Evolutionary conservation across 2,113 vertebrate species (phyloP).

Genomic region (Phainopepla nitens): DNA sequence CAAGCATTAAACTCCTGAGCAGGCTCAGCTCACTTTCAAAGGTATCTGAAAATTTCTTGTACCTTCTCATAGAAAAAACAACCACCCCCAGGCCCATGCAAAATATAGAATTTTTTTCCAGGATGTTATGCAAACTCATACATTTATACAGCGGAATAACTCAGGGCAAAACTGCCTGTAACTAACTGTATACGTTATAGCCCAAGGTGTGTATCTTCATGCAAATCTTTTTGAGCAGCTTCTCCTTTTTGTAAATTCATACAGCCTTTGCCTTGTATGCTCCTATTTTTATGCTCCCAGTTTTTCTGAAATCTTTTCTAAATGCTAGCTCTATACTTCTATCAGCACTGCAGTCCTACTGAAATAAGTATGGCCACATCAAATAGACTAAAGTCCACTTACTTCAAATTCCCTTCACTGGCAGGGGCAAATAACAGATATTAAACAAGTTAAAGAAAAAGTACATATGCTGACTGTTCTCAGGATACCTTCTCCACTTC

Average conservation of each 20-base stretch:
- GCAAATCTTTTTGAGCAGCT: neutral
- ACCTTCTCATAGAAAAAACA: neutral
- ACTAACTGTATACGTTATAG: neutral
- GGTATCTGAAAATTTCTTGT: neutral
- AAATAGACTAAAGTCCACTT: neutral
- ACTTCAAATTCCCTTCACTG: neutral
- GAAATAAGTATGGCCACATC: neutral
- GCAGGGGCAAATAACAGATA: neutral
- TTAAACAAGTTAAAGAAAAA: neutral
- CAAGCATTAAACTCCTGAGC: neutral
- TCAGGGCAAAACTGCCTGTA: neutral
- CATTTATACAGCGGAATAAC: neutral
- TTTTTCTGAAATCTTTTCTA: neutral
- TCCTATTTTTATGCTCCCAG: neutral
- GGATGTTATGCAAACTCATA: neutral
- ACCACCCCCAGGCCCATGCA: neutral
- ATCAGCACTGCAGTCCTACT: neutral
- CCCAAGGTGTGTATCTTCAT: neutral
- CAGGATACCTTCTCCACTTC: neutral
- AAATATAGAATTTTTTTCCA: neutral
- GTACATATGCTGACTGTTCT: neutral
- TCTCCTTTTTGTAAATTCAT: neutral
- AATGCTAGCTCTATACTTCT: neutral
- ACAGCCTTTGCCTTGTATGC: neutral
- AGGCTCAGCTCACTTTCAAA: neutral